Percentiles rank a stretch among this genome's conserved stretches.
Evolutionary conservation across 2,797 vertebrate species (phyloP).

Genomic region (Alectoris magna): DNA sequence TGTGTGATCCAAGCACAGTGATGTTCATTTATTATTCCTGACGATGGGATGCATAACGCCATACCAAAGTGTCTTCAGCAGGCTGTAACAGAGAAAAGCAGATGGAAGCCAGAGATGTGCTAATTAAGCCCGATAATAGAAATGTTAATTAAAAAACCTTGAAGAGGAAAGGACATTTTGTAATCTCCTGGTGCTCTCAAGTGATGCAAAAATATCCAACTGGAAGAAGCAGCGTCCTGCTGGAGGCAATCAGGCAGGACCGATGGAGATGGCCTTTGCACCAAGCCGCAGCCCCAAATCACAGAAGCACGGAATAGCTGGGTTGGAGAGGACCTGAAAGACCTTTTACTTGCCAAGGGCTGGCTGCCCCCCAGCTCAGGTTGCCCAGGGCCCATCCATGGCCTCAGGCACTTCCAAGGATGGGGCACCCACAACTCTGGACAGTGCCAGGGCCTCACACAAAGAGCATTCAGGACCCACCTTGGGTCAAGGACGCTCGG

Average conservation of each 20-base stretch:
- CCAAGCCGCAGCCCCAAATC: neutral
- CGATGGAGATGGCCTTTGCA: neutral
- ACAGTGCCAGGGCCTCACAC: too few species aligned
- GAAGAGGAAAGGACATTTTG: conserved; percentile 55
- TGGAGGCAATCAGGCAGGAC: neutral
- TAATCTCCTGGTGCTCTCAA: conserved; percentile 1
- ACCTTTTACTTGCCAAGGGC: too few species aligned
- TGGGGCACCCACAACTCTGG: too few species aligned
- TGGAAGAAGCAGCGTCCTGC: neutral
- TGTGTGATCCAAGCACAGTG: rapidly evolving
- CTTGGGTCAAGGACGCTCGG: rapidly evolving
- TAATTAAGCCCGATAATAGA: conserved; percentile 63
- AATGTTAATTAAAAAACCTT: conserved; percentile 70
- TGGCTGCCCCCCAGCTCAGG: too few species aligned
- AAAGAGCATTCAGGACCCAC: neutral
- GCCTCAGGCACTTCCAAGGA: too few species aligned
- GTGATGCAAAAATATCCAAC: neutral
- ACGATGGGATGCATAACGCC: rapidly evolving
- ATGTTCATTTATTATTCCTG: neutral
- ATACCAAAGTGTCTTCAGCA: neutral
- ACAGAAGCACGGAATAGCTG: too few species aligned
- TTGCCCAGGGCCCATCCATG: too few species aligned
- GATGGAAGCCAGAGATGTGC: conserved; percentile 47
- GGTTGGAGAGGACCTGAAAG: too few species aligned
- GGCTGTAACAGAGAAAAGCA: conserved; percentile 51